These are phyloP conservation scores for Caenorhabditis inopinata DNA, from an alignment of 1,140 invertebrate species.

Conservation along the genomic window DNA sequence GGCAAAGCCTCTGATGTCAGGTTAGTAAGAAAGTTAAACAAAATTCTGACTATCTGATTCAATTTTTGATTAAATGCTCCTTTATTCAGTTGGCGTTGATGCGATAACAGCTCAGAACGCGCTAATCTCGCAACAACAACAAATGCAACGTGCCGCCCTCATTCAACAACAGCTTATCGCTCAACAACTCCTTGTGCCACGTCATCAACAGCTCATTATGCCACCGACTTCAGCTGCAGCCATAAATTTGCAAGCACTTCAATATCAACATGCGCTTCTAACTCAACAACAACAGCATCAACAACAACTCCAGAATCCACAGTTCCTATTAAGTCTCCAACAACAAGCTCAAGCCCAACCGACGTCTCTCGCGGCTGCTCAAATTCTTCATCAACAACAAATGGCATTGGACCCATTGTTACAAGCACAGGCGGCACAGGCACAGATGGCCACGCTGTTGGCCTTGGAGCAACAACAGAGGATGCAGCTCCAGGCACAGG, in stretches of 20 bases:
- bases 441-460: neutral
- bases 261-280: neutral
- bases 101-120: neutral
- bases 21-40: too few species aligned
- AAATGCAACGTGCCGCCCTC: neutral
- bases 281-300: neutral
- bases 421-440: neutral
- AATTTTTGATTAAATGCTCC: neutral
- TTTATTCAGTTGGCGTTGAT: neutral
- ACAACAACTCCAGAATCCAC: neutral
- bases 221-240: neutral
- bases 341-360: neutral
- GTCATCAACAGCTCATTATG: slow-evolving; percentile 2
- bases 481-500: neutral
- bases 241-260: neutral
- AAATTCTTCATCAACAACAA: neutral
- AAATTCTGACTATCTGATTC: too few species aligned
- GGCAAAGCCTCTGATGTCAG: slow-evolving; percentile 41
- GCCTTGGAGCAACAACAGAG: neutral
- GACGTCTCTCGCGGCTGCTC: neutral
- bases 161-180: slow-evolving; percentile 20
- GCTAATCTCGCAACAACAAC: neutral
- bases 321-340: neutral
- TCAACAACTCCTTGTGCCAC: slow-evolving; percentile 4
- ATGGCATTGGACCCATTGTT: neutral